These are phyloP conservation scores for Myotis brandtii DNA, from an alignment of 2,113 vertebrate genomes.

Conservation along the genomic window DNA sequence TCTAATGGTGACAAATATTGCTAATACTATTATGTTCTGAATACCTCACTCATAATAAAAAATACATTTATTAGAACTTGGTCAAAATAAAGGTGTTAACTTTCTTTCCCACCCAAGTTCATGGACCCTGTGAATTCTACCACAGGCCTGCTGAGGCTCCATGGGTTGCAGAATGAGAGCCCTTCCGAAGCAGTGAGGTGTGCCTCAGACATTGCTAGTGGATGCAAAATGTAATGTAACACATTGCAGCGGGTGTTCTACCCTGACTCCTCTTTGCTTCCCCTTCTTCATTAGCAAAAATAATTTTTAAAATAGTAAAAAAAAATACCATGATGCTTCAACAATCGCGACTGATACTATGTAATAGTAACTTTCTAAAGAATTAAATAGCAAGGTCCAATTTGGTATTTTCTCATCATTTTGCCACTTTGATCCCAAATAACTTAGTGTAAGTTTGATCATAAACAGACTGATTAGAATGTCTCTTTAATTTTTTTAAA, in stretches of 20 bases:
- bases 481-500: not conserved
- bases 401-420: not conserved
- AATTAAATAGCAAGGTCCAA: not conserved
- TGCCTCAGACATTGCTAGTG: not conserved
- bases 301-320: not conserved
- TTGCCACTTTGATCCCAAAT: constrained; percentile 21
- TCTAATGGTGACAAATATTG: not conserved
- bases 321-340: not conserved
- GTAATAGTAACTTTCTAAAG: not conserved
- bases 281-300: not conserved
- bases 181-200: not conserved
- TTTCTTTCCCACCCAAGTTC: not conserved
- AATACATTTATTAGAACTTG: not conserved
- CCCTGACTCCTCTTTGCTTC: not conserved
- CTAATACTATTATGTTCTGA: not conserved
- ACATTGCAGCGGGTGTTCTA: not conserved
- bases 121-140: not conserved
- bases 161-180: not conserved
- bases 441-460: not conserved
- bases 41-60: not conserved
- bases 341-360: not conserved
- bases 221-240: not conserved
- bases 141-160: not conserved
- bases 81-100: not conserved
- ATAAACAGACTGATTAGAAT: constrained; percentile 21